phyloP scores from a whole-genome alignment of 2,113 vertebrate species.

The Ophthalmolycus amberensis region DNA sequence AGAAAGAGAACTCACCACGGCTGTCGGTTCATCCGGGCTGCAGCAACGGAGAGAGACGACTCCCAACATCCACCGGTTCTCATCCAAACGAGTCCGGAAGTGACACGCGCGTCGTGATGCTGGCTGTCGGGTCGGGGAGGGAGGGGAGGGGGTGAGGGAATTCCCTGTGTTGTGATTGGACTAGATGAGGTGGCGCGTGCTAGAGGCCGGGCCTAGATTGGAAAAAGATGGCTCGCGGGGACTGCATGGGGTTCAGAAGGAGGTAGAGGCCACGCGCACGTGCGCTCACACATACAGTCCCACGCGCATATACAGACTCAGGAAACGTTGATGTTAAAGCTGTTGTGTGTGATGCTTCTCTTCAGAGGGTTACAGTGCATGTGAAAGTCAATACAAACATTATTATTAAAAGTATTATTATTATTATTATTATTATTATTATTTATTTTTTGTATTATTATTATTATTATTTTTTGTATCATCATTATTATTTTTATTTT shows the following conservation, averaged over 20 bases:
- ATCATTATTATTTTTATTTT: too few relatives aligned
- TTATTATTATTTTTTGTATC: too few relatives aligned
- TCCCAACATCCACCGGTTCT: not conserved
- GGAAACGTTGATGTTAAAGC: not conserved
- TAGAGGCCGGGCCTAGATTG: constrained; percentile 57
- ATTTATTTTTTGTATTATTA: too few relatives aligned
- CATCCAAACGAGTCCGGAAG: constrained; percentile 49
- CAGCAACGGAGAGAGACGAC: not conserved
- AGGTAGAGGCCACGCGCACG: not conserved
- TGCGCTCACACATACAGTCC: not conserved
- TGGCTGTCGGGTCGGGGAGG: not conserved
- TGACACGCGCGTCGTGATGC: constrained; percentile 38
- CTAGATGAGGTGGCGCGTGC: constrained; percentile 81
- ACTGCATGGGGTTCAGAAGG: constrained; percentile 56
- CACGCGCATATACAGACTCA: not conserved
- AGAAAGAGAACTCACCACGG: constrained; percentile 42
- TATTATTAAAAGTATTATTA: too few relatives aligned
- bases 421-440: too few relatives aligned
- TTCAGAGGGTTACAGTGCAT: too few relatives aligned
- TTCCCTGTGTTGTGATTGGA: constrained; percentile 77
- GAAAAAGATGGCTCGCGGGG: constrained; percentile 37
- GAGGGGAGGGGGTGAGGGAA: not conserved
- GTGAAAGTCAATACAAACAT: not conserved
- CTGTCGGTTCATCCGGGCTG: not conserved
- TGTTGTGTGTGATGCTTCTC: not conserved